phyloP scores from a whole-genome alignment of 2,797 vertebrate species.

The Natrix natrix region DNA sequence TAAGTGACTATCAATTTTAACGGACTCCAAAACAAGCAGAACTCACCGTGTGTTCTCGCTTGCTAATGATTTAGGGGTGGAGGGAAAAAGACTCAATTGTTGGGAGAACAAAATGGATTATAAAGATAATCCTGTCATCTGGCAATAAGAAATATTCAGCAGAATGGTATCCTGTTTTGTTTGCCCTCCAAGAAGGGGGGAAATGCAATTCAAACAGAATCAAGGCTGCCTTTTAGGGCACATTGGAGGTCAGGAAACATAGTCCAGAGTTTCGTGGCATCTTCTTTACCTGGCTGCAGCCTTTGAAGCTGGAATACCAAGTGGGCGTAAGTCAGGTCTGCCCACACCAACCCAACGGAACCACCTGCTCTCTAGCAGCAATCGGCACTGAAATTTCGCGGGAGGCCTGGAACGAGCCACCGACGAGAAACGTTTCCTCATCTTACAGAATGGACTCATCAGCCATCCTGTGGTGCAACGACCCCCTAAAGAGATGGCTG shows the following conservation, averaged over 20 bases:
- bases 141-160: not conserved
- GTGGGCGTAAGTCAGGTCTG: not conserved
- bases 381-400: not conserved
- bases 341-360: not conserved
- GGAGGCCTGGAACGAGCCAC: not conserved
- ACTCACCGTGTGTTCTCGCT: not conserved
- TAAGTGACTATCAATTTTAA: not conserved
- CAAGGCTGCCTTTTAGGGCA: not conserved
- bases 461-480: no score
- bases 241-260: not conserved
- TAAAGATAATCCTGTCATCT: constrained; percentile 1
- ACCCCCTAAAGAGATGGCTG: not conserved
- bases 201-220: not conserved
- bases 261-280: no score
- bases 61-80: not conserved
- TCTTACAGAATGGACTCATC: not conserved
- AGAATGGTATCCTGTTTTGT: not conserved
- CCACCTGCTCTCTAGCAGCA: not conserved
- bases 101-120: not conserved
- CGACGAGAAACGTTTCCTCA: not conserved
- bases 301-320: not conserved
- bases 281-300: no score
- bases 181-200: not conserved
- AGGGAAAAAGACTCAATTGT: not conserved
- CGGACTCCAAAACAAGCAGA: not conserved